A percentile compares a stretch with the other conserved stretches of the same genome.
These are phyloP conservation scores for Diarsia dahlii DNA, from an alignment of 2,888 invertebrate species.

Conservation along the genomic window DNA sequence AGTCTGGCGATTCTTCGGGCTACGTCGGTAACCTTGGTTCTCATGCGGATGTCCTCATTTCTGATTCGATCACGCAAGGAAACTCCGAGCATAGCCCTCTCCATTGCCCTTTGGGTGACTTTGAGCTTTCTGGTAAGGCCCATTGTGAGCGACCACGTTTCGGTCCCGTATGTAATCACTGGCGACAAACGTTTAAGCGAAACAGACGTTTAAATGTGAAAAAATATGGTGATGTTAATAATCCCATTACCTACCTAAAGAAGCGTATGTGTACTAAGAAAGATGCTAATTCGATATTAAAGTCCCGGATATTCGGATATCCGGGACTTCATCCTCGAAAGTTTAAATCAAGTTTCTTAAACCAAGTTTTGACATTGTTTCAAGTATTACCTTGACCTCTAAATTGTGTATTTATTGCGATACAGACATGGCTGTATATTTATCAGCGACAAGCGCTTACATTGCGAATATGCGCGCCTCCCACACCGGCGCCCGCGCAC, in stretches of 20 bases:
- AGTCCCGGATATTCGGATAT: no score
- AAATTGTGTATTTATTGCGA: background rate
- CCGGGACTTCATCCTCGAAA: background rate
- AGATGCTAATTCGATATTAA: background rate
- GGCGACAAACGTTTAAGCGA: no score
- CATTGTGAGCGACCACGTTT: no score
- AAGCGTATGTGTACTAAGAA: background rate
- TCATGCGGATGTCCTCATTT: no score
- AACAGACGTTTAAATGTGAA: background rate
- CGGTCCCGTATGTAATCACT: no score
- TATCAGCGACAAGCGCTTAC: slow-evolving; percentile 41
- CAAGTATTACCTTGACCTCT: background rate
- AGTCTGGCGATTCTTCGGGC: no score
- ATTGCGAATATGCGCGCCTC: slow-evolving; percentile 30
- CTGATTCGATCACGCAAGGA: no score
- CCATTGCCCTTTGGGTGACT: no score
- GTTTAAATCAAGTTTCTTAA: background rate
- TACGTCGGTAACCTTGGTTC: no score
- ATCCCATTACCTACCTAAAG: background rate
- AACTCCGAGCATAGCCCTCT: no score
- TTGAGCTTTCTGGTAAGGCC: no score
- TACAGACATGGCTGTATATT: slow-evolving; percentile 12
- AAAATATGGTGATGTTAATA: background rate
- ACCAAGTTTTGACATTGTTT: background rate
- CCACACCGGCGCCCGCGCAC: slow-evolving; percentile 53